Evolutionary conservation across 1,140 invertebrate genomes (phyloP), one percentile per base, ranked within the genome.

Genomic region (Drosophila neocordata): DNA sequence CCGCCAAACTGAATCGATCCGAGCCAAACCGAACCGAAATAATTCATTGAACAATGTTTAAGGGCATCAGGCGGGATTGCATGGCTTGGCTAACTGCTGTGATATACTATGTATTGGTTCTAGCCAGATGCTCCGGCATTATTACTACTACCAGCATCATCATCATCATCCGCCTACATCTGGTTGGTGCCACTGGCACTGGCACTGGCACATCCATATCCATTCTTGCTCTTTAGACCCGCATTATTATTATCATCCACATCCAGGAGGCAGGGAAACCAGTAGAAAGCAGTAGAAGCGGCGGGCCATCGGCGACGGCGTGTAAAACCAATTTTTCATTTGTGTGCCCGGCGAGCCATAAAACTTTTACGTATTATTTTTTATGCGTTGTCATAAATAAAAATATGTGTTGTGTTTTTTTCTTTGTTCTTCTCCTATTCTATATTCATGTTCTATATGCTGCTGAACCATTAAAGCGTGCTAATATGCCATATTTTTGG

Each of bases 241-340:
- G 22, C 22, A 24, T 24, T 24, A 24, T 24, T 24, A 31, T 31
- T 7, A 5, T 31, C 27, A 31, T 31, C 24, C 24, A 24, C 27
- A 31, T 31, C 51, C 12, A 44, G 41, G 2, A 44, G 15, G 13
- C 6, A 6, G 2, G 15, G 7, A 18, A 18, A n/a, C n/a, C n/a
- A n/a, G 35, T 2, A 1, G 13, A 13, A 8, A n/a, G 13, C 5
- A 13, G 41, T 6, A 8, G 6, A 15, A 7, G 41, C 2, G 2
- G 11, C 35, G 35, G 35, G 2, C 11, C 55, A 37, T 35, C 51
- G 53, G 44, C 48, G 72, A 74, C 78, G 61, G 80, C 76, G 80
- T 85, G 80, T 83, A 80, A 85, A 85, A 85, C 81, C 81, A 83
- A 83, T 85, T 83, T 83, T 83, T 83, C 80, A 83, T 83, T 69